Evolutionary conservation across 2,113 vertebrate species (phyloP).

Genomic region (Hiodon alosoides): DNA sequence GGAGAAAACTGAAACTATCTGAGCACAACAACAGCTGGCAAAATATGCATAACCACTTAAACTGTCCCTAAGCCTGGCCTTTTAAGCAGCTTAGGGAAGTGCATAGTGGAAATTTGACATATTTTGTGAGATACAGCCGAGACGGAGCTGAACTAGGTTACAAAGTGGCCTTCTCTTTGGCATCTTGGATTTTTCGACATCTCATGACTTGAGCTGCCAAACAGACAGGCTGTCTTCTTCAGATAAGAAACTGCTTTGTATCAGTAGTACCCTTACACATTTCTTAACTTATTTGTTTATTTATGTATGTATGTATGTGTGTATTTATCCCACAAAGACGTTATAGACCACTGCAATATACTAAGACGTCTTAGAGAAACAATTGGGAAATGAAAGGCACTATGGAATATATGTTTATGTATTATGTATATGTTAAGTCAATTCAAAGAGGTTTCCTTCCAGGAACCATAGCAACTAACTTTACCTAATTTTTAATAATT

Average conservation of each 20-base stretch:
- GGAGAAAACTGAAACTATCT: conserved; percentile 35
- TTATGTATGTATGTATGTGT: background rate
- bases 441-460: too few relatives aligned
- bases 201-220: background rate
- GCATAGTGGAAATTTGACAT: conserved; percentile 29
- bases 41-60: background rate
- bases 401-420: background rate
- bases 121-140: background rate
- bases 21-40: conserved; percentile 40
- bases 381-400: background rate
- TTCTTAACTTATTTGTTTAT: too few relatives aligned
- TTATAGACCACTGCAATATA: background rate
- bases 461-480: too few relatives aligned
- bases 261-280: too few relatives aligned
- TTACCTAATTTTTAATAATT: too few relatives aligned
- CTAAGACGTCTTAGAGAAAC: background rate
- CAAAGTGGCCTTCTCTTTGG: background rate
- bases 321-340: background rate
- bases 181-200: background rate
- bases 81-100: conserved; percentile 8
- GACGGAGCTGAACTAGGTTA: background rate
- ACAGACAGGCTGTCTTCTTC: too few relatives aligned
- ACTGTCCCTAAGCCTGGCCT: background rate
- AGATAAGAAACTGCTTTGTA: too few relatives aligned
- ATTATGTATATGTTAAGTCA: background rate